These are phyloP conservation scores for Dolichomitus sp. DNA, from an alignment of 2,888 invertebrate genomes.

Conservation along the genomic window DNA sequence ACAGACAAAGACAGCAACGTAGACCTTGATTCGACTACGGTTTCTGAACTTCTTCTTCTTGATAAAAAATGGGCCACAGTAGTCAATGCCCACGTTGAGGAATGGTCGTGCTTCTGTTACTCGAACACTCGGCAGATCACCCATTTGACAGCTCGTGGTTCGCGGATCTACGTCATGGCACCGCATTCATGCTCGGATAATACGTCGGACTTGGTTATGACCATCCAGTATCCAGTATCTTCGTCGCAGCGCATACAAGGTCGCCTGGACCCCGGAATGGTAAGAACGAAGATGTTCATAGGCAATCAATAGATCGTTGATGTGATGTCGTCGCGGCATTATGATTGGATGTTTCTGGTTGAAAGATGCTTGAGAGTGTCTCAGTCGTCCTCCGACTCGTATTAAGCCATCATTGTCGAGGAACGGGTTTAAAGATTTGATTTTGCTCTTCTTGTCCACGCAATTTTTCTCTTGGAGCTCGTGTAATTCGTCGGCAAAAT, in stretches of 20 bases:
- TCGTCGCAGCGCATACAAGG: constrained; percentile 49
- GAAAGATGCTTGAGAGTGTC: constrained; percentile 55
- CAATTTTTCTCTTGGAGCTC: not conserved
- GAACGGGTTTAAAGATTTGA: constrained; percentile 65
- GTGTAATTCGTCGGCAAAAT: constrained; percentile 23
- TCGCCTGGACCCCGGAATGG: constrained; percentile 70
- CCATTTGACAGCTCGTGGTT: constrained; percentile 71
- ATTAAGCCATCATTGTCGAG: constrained; percentile 67
- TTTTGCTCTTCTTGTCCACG: constrained; percentile 50
- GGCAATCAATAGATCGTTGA: constrained; percentile 70
- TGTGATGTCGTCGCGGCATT: constrained; percentile 66
- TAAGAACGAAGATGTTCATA: constrained; percentile 65
- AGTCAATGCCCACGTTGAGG: constrained; percentile 72
- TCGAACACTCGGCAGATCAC: constrained; percentile 71
- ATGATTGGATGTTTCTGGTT: constrained; percentile 68
- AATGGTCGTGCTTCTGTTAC: constrained; percentile 72
- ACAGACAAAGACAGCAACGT: constrained; percentile 74
- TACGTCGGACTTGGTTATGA: no score
- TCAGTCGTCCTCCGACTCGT: constrained; percentile 71
- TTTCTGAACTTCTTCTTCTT: constrained; percentile 69
- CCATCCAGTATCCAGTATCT: constrained; percentile 54
- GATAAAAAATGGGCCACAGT: constrained; percentile 73
- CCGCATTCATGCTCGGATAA: no score
- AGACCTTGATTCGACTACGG: constrained; percentile 57
- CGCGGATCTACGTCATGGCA: constrained; percentile 44